phyloP scores from a whole-genome alignment of 2,797 vertebrate genomes.

The Eurystomus glaucurus region DNA sequence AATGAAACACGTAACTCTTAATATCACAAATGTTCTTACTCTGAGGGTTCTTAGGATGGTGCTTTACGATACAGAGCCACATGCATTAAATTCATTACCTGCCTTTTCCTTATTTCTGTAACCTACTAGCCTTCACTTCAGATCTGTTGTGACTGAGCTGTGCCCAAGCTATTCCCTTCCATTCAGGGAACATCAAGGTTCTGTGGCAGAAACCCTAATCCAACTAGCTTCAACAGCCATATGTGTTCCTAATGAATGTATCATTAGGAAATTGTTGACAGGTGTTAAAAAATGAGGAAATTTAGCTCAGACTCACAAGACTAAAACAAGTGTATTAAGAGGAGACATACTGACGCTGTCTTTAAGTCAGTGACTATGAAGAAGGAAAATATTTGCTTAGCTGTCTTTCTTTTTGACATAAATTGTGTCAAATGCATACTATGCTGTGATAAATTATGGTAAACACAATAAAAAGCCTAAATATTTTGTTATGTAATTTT shows the following conservation, averaged over 20 bases:
- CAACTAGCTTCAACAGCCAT: background rate
- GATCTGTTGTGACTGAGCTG: background rate
- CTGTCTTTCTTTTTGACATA: background rate
- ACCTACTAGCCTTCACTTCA: background rate
- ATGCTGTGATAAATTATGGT: background rate
- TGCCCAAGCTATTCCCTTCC: background rate
- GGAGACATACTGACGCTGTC: background rate
- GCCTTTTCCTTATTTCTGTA: background rate
- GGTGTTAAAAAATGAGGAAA: background rate
- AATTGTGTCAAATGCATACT: background rate
- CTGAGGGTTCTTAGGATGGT: background rate
- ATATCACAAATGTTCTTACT: background rate
- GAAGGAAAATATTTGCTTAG: constrained; percentile 44
- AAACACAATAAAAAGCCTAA: constrained; percentile 24
- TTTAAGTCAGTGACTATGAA: background rate
- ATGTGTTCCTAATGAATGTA: background rate
- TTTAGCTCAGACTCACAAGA: background rate
- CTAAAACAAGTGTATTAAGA: background rate
- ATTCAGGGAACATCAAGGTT: background rate
- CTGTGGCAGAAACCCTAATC: background rate
- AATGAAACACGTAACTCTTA: background rate
- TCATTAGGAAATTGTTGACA: background rate
- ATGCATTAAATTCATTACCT: background rate
- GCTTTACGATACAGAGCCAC: background rate
- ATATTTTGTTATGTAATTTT: background rate